These are phyloP conservation scores for Chromobotia macracanthus DNA, from an alignment of 2,797 vertebrate species.

Conservation along the genomic window DNA sequence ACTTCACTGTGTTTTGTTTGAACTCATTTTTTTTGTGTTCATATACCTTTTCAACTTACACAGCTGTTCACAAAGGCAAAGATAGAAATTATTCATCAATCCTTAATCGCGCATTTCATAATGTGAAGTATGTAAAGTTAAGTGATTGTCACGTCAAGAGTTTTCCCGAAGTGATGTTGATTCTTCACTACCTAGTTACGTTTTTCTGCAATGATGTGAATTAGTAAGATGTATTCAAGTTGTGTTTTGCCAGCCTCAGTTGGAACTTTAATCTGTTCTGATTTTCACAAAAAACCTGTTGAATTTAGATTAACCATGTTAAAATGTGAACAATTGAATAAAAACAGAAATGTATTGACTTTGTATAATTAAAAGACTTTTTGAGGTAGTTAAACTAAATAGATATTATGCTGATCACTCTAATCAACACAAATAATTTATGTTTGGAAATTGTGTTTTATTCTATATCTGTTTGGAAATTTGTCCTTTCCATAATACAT, in stretches of 20 bases:
- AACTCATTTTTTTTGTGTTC: background rate
- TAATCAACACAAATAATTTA: background rate
- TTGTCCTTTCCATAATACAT: constrained; percentile 21
- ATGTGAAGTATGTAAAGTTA: too few relatives aligned
- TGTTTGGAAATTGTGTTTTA: constrained; percentile 24
- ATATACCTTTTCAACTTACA: background rate
- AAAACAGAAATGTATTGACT: background rate
- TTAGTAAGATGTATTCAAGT: too few relatives aligned
- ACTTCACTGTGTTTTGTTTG: constrained; percentile 8
- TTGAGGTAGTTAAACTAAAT: constrained; percentile 1
- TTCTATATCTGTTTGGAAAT: constrained; percentile 4
- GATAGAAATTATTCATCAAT: background rate
- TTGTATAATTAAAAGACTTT: background rate
- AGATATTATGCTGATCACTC: background rate
- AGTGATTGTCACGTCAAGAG: too few relatives aligned
- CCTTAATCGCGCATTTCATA: background rate
- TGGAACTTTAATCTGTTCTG: too few relatives aligned
- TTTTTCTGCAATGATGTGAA: too few relatives aligned
- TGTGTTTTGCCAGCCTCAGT: too few relatives aligned
- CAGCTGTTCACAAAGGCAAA: background rate
- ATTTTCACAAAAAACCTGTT: too few relatives aligned
- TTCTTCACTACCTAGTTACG: too few relatives aligned
- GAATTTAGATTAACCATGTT: background rate
- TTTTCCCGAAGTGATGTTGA: too few relatives aligned
- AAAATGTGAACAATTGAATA: background rate